phyloP scores from a whole-genome alignment of 1,140 invertebrate genomes.

The Tenebrio molitor region DNA sequence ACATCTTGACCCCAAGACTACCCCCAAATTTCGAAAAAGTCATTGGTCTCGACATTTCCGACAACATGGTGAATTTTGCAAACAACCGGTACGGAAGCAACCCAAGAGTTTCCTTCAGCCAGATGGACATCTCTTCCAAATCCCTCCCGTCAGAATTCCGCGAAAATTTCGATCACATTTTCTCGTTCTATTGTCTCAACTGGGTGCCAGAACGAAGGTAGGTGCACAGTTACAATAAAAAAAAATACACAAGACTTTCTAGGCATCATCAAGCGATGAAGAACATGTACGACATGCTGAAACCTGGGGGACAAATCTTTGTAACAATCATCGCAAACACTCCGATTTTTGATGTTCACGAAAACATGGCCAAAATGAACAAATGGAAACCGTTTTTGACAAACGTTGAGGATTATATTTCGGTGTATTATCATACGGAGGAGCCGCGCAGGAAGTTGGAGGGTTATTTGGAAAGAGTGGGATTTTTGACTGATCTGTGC shows the following conservation, averaged over 20 bases:
- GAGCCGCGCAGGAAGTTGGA: constrained; percentile 75
- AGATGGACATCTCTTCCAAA: not conserved
- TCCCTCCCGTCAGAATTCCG: too few species aligned
- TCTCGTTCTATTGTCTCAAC: constrained; percentile 87
- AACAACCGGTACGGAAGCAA: not conserved
- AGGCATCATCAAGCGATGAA: constrained; percentile 67
- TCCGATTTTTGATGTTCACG: constrained; percentile 79
- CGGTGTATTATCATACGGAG: constrained; percentile 74
- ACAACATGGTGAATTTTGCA: not conserved
- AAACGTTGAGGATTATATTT: constrained; percentile 75
- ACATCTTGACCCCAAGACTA: not conserved
- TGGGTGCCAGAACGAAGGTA: constrained; percentile 71
- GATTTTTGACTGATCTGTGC: too few species aligned
- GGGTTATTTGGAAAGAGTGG: too few species aligned
- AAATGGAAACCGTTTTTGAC: constrained; percentile 78
- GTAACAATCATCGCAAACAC: constrained; percentile 80
- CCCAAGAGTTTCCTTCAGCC: not conserved
- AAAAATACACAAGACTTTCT: not conserved
- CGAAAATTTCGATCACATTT: constrained; percentile 59
- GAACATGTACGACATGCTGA: constrained; percentile 77
- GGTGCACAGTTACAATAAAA: not conserved
- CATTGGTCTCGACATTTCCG: not conserved
- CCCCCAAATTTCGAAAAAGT: not conserved
- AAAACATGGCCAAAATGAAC: constrained; percentile 70
- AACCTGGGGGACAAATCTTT: constrained; percentile 77